Conservation (phyloP, 2,888 invertebrate species). For the Andrena hattorfiana region DNA sequence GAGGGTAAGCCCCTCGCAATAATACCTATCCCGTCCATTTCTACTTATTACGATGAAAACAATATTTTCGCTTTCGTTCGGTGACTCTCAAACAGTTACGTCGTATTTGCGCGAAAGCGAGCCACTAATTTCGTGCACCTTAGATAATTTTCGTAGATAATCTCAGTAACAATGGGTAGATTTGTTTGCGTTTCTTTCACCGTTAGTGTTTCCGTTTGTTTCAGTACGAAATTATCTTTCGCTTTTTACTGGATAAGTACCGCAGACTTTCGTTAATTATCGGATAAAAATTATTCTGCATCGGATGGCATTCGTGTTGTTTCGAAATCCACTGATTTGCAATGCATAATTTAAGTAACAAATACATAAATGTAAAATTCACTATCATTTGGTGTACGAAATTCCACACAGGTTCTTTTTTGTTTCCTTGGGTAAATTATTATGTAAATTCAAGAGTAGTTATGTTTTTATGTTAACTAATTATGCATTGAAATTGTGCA, state of each 20-base stretch:
- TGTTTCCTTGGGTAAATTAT: not conserved
- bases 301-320: not conserved
- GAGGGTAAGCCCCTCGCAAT: conserved; percentile 76
- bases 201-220: conserved; percentile 28
- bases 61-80: conserved; percentile 5
- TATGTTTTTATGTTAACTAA: not conserved
- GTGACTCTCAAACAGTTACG: conserved; percentile 5
- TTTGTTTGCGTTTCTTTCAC: conserved; percentile 25
- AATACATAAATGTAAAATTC: not conserved
- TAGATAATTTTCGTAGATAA: conserved; percentile 51
- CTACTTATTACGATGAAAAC: conserved; percentile 5
- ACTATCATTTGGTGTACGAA: not conserved
- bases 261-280: not conserved
- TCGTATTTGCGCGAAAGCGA: conserved; percentile 18
- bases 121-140: conserved; percentile 29
- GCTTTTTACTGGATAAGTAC: not conserved
- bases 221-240: conserved; percentile 26
- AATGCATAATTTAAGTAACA: not conserved
- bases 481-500: not conserved
- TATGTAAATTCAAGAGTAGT: not conserved
- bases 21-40: conserved; percentile 52
- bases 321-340: not conserved
- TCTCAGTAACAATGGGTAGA: conserved; percentile 30
- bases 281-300: not conserved
- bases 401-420: conserved; percentile 8